These are phyloP conservation scores for Rhagonycha lutea DNA, from an alignment of 2,888 invertebrate species.

Conservation along the genomic window DNA sequence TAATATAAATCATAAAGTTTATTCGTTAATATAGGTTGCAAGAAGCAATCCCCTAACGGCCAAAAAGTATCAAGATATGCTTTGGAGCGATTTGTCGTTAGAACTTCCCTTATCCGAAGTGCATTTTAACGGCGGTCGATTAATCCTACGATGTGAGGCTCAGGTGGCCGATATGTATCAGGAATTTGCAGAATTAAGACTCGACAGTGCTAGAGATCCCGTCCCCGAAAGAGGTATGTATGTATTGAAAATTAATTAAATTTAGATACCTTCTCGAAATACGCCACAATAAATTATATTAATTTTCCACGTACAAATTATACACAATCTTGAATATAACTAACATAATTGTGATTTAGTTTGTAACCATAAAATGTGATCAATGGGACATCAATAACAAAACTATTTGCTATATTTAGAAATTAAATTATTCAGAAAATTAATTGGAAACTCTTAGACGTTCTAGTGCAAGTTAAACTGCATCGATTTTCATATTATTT, in stretches of 20 bases:
- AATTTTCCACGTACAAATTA: not conserved
- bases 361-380: not conserved
- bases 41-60: constrained; percentile 52
- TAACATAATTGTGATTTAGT: not conserved
- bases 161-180: constrained; percentile 72
- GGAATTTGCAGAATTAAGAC: constrained; percentile 69
- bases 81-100: constrained; percentile 63
- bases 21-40: constrained; percentile 35
- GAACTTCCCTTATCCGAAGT: constrained; percentile 61
- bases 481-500: not conserved
- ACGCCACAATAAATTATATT: not conserved
- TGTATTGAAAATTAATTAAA: constrained; percentile 9
- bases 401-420: not conserved
- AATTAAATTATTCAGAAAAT: not conserved
- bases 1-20: constrained; percentile 5
- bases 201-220: constrained; percentile 75
- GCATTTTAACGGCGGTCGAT: constrained; percentile 65
- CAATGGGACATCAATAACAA: not conserved
- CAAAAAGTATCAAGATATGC: constrained; percentile 57
- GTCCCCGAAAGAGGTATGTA: constrained; percentile 76
- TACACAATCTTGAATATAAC: not conserved
- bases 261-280: not conserved
- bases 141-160: constrained; percentile 74
- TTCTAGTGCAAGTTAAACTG: not conserved
- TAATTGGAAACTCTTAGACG: not conserved